A percentile compares a stretch with the other conserved stretches of the same genome.
Evolutionary conservation across 64 coral and sea anemone genomes (phyloP).

Genomic region (Stylophora pistillata): DNA sequence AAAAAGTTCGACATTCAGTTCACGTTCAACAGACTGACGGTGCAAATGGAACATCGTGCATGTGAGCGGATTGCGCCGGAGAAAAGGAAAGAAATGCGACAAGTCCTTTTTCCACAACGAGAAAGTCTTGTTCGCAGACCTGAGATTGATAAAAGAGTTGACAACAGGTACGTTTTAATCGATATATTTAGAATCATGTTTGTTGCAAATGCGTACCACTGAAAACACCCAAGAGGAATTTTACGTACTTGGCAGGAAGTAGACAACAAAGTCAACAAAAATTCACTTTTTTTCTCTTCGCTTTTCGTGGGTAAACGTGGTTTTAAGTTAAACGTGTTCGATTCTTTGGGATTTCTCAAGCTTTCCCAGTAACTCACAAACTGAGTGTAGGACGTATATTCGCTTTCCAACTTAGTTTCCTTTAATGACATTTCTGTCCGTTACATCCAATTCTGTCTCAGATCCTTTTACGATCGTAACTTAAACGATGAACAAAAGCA

Average conservation of each 20-base stretch:
- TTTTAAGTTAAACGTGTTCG: no score
- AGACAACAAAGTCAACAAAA: no score
- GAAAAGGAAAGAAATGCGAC: slow-evolving; percentile 23
- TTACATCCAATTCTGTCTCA: background rate
- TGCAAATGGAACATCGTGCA: slow-evolving; percentile 79
- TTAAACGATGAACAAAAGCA: slow-evolving; percentile 63
- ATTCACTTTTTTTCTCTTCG: no score
- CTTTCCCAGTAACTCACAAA: no score
- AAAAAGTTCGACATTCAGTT: slow-evolving; percentile 75
- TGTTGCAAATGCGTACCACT: no score
- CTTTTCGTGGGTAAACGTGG: no score
- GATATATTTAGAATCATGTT: no score
- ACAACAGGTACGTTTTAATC: no score
- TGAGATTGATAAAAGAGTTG: background rate
- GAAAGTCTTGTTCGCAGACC: background rate
- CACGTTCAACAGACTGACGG: slow-evolving; percentile 66
- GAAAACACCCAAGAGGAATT: no score
- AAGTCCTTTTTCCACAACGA: slow-evolving; percentile 59
- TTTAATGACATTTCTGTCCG: background rate
- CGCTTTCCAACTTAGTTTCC: background rate
- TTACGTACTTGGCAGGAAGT: no score
- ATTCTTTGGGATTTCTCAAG: no score
- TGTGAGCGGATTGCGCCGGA: slow-evolving; percentile 9
- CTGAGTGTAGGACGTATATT: background rate
- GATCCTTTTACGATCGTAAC: slow-evolving; percentile 37